A percentile compares a stretch with the other conserved stretches of the same genome.
These are phyloP conservation scores for Natrix natrix DNA, from an alignment of 2,797 vertebrate genomes.

Conservation along the genomic window DNA sequence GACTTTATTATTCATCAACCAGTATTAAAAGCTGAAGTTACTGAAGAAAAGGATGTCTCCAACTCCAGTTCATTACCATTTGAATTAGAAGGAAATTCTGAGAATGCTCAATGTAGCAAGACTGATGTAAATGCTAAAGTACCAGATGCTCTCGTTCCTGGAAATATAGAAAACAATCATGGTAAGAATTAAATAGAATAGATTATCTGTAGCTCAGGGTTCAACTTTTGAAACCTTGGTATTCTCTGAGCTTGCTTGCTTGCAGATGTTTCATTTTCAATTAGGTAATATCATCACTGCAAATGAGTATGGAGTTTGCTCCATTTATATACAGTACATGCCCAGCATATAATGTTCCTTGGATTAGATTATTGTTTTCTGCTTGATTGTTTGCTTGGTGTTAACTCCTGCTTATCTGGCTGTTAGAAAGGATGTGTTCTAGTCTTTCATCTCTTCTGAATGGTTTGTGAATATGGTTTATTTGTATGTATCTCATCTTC, in stretches of 20 bases:
- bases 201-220: not conserved
- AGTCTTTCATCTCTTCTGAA: not conserved
- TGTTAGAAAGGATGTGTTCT: not conserved
- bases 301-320: not conserved
- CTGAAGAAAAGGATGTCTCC: slow-evolving; percentile 25
- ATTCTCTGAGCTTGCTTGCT: not conserved
- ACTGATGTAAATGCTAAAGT: slow-evolving; percentile 10
- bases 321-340: not conserved
- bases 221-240: not conserved
- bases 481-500: not conserved
- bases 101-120: slow-evolving; percentile 9
- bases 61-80: not conserved
- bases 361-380: not conserved
- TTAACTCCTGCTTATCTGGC: not conserved
- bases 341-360: not conserved
- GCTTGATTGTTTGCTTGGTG: not conserved
- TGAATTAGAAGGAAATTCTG: slow-evolving; percentile 13
- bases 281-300: not conserved
- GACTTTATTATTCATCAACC: slow-evolving; percentile 19
- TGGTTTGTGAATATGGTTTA: not conserved
- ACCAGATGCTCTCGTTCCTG: slow-evolving; percentile 43
- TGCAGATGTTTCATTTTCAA: not conserved
- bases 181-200: slow-evolving; percentile 58
- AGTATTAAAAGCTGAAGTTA: slow-evolving; percentile 37
- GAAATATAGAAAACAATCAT: slow-evolving; percentile 22